Percentiles rank a stretch among this genome's conserved stretches.
Evolutionary conservation across 2,888 invertebrate species (phyloP).

Genomic region (Monochamus alternatus): DNA sequence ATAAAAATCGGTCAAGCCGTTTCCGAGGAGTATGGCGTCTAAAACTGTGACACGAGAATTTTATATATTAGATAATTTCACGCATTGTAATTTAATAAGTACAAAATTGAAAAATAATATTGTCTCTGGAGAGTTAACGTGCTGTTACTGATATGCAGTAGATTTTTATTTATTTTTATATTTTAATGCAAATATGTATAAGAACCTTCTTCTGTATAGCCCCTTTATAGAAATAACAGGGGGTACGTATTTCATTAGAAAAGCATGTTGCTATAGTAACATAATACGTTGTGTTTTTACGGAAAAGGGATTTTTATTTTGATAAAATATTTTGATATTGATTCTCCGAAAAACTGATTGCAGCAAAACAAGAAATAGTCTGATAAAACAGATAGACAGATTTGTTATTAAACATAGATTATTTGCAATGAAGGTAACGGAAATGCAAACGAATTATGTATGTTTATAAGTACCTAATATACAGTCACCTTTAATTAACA

Average conservation of each 20-base stretch:
- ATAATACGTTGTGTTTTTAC: neutral
- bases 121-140: no score
- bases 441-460: neutral
- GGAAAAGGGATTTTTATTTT: neutral
- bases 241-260: neutral
- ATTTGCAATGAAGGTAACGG: neutral
- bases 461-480: no score
- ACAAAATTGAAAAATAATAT: no score
- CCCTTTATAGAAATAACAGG: neutral
- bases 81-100: no score
- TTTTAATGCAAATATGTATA: no score
- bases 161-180: no score
- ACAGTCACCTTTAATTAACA: no score
- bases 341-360: neutral
- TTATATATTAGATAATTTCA: no score
- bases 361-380: neutral
- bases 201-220: neutral
- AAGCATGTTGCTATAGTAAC: neutral
- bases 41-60: no score
- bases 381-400: neutral
- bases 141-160: no score
- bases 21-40: no score
- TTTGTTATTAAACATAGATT: neutral
- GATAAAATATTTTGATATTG: neutral
- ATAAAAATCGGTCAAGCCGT: no score